Evolutionary conservation across 2,113 vertebrate genomes (phyloP), one percentile per base, ranked within the genome.

Genomic region (Cololabis saira): DNA sequence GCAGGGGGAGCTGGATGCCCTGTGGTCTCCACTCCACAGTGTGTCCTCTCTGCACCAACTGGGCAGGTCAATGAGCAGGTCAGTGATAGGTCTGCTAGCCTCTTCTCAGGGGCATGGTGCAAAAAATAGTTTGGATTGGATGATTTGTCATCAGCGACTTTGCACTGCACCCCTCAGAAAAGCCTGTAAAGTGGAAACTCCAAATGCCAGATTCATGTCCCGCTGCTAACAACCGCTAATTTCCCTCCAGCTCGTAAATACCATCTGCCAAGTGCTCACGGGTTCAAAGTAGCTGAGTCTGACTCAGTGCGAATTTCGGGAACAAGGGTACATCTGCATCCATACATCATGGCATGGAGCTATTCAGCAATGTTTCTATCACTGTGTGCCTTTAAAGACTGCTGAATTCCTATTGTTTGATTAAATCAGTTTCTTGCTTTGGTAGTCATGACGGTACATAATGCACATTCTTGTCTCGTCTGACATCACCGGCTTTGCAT

Each of bases 31-130:
- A 10, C 83, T 93, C 85, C 93, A 91, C 88, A 93, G 92, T 74
- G 84, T 91, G 80, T 82, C 89, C 80, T 90, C 92, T 66, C 91
- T 93, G 76, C 90, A 93, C 71, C 93, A 93, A 83, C 89, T 93
- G 87, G 89, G 92, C 92, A 93, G 93, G 91, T 94, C 91, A 88
- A 92, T 93, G 90, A 90, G 93, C 92, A 93, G 93, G 93, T 94
- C 84, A 93, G 93, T 93, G 81, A 56, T 73, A 80, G 86, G 76
- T 70, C 65, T 27, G 55, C 61, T 69, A 81, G 61, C 49, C 45
- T 42, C 61, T 43, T 82, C 70, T 74, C 62, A 74, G 79, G 63
- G 80, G 77, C 11, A 71, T 3, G n/a, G 68, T 75, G 75, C 81
- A 76, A 71, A 71, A n/a, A 76, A 18, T 18, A 27, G 21, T 55